These are phyloP conservation scores for Gymnarchus niloticus DNA, from an alignment of 2,113 vertebrate species.

Conservation along the genomic window DNA sequence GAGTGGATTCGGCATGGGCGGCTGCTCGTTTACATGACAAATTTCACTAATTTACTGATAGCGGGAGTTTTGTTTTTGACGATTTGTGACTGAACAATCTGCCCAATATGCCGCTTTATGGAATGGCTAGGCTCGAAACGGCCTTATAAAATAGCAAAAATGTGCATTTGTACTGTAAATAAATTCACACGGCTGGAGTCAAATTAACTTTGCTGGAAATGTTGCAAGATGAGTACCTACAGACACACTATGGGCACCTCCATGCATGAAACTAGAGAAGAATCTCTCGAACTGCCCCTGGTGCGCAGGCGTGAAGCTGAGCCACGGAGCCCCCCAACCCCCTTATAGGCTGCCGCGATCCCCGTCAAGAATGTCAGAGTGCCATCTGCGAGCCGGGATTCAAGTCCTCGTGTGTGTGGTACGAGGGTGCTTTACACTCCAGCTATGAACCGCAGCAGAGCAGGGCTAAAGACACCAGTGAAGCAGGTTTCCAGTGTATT, in stretches of 20 bases:
- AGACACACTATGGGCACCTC: background rate
- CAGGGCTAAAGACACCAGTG: too few relatives aligned
- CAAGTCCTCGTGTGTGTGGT: too few relatives aligned
- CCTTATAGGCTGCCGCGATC: background rate
- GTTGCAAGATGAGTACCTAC: background rate
- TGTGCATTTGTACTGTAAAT: background rate
- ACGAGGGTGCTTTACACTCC: too few relatives aligned
- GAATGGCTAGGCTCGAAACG: background rate
- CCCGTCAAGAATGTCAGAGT: background rate
- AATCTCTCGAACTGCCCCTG: background rate
- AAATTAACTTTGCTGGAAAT: background rate
- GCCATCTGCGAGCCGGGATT: background rate
- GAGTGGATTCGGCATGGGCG: background rate
- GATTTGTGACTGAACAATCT: background rate
- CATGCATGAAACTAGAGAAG: background rate
- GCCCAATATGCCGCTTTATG: background rate
- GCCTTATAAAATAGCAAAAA: background rate
- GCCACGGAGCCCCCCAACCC: background rate
- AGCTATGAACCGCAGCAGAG: too few relatives aligned
- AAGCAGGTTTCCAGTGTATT: background rate
- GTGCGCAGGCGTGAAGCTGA: background rate
- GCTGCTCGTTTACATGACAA: background rate
- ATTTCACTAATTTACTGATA: background rate
- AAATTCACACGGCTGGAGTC: background rate
- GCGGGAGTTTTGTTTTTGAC: background rate